Evolutionary conservation across 2,888 invertebrate species (phyloP).

Genomic region (Timema podura): DNA sequence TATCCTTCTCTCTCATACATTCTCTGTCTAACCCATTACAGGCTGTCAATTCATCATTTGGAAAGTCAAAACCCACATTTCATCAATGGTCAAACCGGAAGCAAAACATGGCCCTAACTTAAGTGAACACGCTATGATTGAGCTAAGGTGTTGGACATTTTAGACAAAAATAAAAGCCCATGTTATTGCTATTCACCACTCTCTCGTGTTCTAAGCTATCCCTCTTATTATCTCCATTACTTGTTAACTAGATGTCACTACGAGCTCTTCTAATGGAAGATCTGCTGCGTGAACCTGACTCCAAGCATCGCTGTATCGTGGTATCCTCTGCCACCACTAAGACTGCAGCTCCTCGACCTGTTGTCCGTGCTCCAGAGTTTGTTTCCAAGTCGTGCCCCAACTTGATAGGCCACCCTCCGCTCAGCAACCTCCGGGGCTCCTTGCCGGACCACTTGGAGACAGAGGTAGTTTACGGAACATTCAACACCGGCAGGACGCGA

Average conservation of each 20-base stretch:
- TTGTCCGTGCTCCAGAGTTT: constrained; percentile 47
- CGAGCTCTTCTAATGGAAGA: constrained; percentile 89
- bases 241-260: constrained; percentile 59
- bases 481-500: constrained; percentile 4
- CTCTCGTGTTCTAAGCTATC: no score
- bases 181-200: no score
- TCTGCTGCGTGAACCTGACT: constrained; percentile 70
- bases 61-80: no score
- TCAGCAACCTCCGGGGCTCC: constrained; percentile 47
- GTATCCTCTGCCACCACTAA: constrained; percentile 54
- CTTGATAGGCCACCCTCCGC: constrained; percentile 48
- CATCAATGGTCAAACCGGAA: no score
- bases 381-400: constrained; percentile 81
- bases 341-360: constrained; percentile 35
- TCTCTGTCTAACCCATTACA: no score
- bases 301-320: constrained; percentile 80
- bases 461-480: constrained; percentile 47
- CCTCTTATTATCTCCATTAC: neutral
- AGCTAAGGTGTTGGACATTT: no score
- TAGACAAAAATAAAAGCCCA: no score
- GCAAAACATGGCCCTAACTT: no score
- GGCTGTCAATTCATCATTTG: no score
- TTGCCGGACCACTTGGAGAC: constrained; percentile 59
- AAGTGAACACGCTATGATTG: no score
- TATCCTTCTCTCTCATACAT: no score